A percentile compares a stretch with the other conserved stretches of the same genome.
Evolutionary conservation across 2,113 vertebrate genomes (phyloP).

Genomic region (Caranx ignobilis): DNA sequence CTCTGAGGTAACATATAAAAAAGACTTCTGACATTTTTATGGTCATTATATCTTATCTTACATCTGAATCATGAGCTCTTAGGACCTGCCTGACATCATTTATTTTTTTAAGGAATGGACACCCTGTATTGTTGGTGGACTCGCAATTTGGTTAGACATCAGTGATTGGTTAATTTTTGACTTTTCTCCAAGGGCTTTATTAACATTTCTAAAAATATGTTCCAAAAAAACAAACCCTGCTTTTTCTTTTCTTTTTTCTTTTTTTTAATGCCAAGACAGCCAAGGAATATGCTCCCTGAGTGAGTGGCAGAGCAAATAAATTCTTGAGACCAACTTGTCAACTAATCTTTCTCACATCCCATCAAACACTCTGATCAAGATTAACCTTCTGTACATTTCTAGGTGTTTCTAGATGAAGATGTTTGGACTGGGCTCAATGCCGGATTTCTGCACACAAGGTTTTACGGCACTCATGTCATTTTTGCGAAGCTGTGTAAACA

Average conservation of each 20-base stretch:
- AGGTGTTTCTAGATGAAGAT: neutral
- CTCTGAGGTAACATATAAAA: neutral
- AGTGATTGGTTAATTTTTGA: neutral
- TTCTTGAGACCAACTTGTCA: neutral
- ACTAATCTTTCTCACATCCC: neutral
- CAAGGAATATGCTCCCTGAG: neutral
- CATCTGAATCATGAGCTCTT: conserved; percentile 3
- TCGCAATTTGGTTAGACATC: neutral
- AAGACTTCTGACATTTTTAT: neutral
- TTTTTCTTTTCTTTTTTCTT: too few relatives aligned
- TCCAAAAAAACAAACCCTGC: conserved; percentile 1
- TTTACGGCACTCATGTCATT: neutral
- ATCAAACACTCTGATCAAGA: neutral
- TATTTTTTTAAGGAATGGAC: neutral
- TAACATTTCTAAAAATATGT: neutral
- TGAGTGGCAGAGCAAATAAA: neutral
- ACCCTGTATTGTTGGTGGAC: neutral
- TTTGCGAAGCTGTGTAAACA: neutral
- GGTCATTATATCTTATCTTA: neutral
- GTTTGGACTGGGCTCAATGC: neutral
- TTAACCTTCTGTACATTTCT: neutral
- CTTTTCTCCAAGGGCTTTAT: neutral
- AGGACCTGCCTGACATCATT: neutral
- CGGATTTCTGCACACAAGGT: neutral
- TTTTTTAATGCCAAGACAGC: neutral